These are phyloP conservation scores for Drosophila elegans DNA, from an alignment of 1,140 invertebrate genomes.

Conservation along the genomic window DNA sequence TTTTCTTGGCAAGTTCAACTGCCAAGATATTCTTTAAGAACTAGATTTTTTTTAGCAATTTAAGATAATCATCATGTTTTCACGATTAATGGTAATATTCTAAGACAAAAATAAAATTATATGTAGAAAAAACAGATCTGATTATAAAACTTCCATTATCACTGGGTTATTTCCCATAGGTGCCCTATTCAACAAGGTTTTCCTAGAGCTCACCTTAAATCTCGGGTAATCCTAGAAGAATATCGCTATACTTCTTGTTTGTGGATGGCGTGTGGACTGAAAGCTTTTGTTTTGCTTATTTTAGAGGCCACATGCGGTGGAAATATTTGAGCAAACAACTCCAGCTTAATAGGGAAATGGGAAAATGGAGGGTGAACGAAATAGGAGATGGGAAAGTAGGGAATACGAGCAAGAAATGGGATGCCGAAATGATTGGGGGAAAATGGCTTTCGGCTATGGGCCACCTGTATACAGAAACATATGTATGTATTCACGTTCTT, in stretches of 20 bases:
- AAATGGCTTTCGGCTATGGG: constrained; percentile 60
- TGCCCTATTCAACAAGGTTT: neutral
- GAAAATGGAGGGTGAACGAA: constrained; percentile 14
- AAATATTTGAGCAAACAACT: constrained; percentile 47
- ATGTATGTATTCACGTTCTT: constrained; percentile 28
- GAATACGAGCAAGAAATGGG: neutral
- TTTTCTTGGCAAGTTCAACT: constrained; percentile 8
- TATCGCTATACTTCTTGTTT: constrained; percentile 20
- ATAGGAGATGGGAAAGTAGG: constrained; percentile 24
- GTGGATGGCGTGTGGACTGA: constrained; percentile 36
- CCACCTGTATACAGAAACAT: constrained; percentile 54
- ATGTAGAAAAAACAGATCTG: neutral
- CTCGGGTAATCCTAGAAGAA: constrained; percentile 15
- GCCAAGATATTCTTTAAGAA: neutral
- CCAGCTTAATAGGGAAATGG: constrained; percentile 10
- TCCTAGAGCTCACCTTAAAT: constrained; percentile 22
- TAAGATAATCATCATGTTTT: too few relatives aligned
- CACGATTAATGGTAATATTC: neutral
- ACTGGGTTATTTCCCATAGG: constrained; percentile 2
- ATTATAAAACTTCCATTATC: neutral
- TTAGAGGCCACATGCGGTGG: constrained; percentile 30
- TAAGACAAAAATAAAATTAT: neutral
- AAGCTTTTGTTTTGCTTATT: constrained; percentile 25
- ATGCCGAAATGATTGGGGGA: constrained; percentile 9
- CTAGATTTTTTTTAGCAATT: too few relatives aligned